phyloP scores from a whole-genome alignment of 2,888 invertebrate species.

The Pseudeuparius sepicola region DNA sequence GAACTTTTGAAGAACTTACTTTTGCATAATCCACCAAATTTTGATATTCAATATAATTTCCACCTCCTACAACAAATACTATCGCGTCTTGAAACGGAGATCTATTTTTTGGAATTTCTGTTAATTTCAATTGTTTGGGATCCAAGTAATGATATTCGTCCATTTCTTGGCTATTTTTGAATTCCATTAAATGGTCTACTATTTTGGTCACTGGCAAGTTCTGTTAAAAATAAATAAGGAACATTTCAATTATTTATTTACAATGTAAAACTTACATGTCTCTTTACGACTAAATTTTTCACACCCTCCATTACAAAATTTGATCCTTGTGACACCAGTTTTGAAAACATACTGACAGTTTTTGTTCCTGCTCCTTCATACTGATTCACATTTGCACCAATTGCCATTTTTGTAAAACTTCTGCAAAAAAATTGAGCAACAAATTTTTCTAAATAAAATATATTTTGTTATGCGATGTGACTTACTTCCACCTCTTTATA shows the following conservation, averaged over 20 bases:
- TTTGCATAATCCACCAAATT: conserved; percentile 93
- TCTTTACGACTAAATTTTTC: conserved; percentile 96
- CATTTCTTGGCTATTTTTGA: conserved; percentile 63
- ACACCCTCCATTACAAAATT: conserved; percentile 99
- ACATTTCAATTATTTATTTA: no score
- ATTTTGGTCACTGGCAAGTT: conserved; percentile 90
- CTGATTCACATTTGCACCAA: conserved; percentile 53
- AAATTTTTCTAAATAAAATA: no score
- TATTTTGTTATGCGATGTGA: conserved; percentile 22
- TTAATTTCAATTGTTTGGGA: conserved; percentile 81
- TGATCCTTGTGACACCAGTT: conserved; percentile 92
- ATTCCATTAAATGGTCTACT: conserved; percentile 81
- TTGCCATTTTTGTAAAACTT: conserved; percentile 67
- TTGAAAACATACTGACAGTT: conserved; percentile 97
- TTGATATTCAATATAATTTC: conserved; percentile 99
- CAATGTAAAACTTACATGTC: conserved; percentile 81
- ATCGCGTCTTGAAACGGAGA: conserved; percentile 77
- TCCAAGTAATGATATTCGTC: conserved; percentile 91
- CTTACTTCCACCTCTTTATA: conserved; percentile 86
- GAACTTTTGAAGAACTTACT: no score
- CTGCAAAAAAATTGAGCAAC: conserved; percentile 39
- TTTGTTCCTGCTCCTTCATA: conserved; percentile 90
- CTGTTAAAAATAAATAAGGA: conserved; percentile 44
- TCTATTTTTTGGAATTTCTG: conserved; percentile 53
- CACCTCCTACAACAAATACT: conserved; percentile 85